These are phyloP conservation scores for Nomada fucata DNA, from an alignment of 2,888 invertebrate genomes.

Conservation along the genomic window DNA sequence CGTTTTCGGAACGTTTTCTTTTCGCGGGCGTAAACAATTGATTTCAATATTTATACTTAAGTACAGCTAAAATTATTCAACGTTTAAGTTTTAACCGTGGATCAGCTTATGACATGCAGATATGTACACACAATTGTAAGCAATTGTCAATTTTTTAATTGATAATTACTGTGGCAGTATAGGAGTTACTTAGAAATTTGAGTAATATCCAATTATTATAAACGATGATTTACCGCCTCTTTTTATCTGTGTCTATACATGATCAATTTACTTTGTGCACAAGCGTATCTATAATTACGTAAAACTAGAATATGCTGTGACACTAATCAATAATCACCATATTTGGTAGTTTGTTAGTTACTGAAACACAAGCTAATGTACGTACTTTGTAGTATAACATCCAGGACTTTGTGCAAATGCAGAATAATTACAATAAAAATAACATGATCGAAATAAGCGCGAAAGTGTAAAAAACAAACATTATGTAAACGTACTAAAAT, in stretches of 20 bases:
- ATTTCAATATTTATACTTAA: constrained; percentile 20
- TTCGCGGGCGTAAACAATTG: background rate
- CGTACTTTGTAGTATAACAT: constrained; percentile 4
- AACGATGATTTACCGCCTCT: constrained; percentile 25
- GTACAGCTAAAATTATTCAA: constrained; percentile 50
- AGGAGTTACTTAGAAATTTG: constrained; percentile 29
- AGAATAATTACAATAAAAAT: constrained; percentile 23
- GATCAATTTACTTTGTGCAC: constrained; percentile 40
- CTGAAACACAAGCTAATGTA: constrained; percentile 35
- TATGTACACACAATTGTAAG: constrained; percentile 48
- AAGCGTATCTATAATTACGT: constrained; percentile 15
- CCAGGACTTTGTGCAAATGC: constrained; percentile 25
- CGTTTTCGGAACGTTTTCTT: background rate
- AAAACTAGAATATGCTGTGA: constrained; percentile 26
- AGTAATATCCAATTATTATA: constrained; percentile 24
- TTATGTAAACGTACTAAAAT: constrained; percentile 28
- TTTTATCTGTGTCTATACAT: constrained; percentile 27
- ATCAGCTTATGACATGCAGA: constrained; percentile 46
- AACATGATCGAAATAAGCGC: constrained; percentile 33
- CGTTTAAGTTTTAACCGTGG: constrained; percentile 33
- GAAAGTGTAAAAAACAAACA: constrained; percentile 12
- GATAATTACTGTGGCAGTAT: constrained; percentile 49
- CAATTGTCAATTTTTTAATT: constrained; percentile 37
- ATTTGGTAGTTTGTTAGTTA: constrained; percentile 21
- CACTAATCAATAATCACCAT: constrained; percentile 21